Evolutionary conservation across 1,140 invertebrate genomes (phyloP), one percentile per base, ranked within the genome.

Genomic region (Trichonephila clavipes): DNA sequence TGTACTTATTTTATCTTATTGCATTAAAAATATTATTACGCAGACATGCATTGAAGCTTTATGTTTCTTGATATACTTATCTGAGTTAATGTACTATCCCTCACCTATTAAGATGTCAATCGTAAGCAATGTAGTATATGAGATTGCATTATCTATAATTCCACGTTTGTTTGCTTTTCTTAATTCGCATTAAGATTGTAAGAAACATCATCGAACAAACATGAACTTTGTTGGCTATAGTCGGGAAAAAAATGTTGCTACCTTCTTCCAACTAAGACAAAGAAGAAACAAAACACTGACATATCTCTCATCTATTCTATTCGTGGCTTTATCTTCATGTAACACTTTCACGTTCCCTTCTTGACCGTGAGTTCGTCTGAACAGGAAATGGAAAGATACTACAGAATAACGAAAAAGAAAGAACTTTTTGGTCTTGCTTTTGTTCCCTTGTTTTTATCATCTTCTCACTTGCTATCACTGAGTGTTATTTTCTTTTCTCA

Each of bases 311-410:
- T 85, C 58, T 61, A 85, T 85, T 85, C 83, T 85, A 51, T 59
- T 85, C 51, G 83, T 16, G 83, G 40, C 83, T 85, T 85, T 85
- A 85, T 85, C 83, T 59, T 85, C 83, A 61, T 85, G 83, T 85
- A 85, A 24, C 58, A 85, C 83, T 28, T 61, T 61, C 58, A 59
- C 51, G n/a, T 85, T 85, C 24, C 34, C 83, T 59, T 51, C 21
- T 61, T 85, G 83, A 16, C 83, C 51, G n/a, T 61, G 83, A 85
- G 83, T 61, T 61, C 21, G 51, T 51, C 58, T 61, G 44, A 85
- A 85, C 58, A 85, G 83, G 83, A 34, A 85, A 85, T 59, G 44
- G 83, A 61, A 83, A 85, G 51, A 61, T 59, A 59, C n/a, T n/a
- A 85, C n/a, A 14, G n/a, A 85, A 16, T 24, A 16, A 85, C 44